Percentiles rank a stretch among this genome's conserved stretches.
Conservation (phyloP, 2,113 vertebrate species). For the Neotragus pygmaeus region DNA sequence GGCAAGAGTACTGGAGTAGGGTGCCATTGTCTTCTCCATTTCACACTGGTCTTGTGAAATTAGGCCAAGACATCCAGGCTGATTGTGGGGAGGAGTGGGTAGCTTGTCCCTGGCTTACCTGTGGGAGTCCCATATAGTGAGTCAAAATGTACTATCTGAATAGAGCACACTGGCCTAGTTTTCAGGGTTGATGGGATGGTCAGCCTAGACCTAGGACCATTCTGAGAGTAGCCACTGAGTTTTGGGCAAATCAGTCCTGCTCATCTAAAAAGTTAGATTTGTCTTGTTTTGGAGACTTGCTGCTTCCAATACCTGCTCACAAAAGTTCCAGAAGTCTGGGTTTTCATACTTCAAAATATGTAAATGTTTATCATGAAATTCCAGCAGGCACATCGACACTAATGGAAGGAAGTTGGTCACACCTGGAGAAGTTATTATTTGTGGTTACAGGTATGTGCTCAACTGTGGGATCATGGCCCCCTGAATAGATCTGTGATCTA, state of each 20-base stretch:
- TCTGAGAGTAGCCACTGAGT: fast-evolving
- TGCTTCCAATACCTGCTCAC: neutral
- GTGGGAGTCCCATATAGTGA: neutral
- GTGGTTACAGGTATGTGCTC: fast-evolving
- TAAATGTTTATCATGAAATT: neutral
- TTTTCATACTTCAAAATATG: neutral
- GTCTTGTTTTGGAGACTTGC: neutral
- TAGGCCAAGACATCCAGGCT: neutral
- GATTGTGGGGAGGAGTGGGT: fast-evolving
- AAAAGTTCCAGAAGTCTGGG: fast-evolving
- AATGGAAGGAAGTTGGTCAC: neutral
- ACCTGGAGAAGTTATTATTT: neutral
- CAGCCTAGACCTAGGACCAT: neutral
- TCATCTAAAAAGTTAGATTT: no score
- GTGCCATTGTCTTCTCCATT: no score
- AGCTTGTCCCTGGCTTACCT: no score
- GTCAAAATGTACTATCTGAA: no score
- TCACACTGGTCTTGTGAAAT: neutral
- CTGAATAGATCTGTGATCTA: fast-evolving
- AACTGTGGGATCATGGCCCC: neutral
- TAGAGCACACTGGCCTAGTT: fast-evolving
- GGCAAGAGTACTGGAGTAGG: no score
- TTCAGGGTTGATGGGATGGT: fast-evolving
- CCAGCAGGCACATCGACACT: no score
- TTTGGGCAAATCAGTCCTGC: fast-evolving